Conservation (phyloP, 2,113 vertebrate genomes). For the Siniperca chuatsi region DNA sequence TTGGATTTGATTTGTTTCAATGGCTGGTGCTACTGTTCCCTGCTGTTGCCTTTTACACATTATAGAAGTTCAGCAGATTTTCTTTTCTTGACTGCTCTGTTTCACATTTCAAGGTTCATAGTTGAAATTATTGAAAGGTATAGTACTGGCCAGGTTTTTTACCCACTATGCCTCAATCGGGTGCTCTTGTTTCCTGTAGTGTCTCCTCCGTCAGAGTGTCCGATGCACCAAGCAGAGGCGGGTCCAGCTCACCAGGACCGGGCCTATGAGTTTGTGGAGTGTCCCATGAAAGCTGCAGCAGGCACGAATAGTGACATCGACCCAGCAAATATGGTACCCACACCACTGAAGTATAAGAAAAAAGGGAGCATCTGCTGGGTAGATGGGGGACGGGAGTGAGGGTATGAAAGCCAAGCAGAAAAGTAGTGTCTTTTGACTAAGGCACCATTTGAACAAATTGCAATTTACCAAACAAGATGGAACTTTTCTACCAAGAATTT, state of each 20-base stretch:
- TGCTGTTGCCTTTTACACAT: background rate
- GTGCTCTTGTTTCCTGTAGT: slow-evolving; percentile 34
- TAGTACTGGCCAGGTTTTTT: background rate
- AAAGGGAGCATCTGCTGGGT: too few relatives aligned
- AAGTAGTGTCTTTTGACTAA: background rate
- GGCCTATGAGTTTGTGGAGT: slow-evolving; percentile 89
- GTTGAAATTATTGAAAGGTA: background rate
- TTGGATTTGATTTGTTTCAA: background rate
- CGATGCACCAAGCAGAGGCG: slow-evolving; percentile 78
- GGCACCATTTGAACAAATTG: background rate
- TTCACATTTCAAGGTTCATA: background rate
- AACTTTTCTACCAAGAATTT: too few relatives aligned
- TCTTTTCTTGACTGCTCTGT: background rate
- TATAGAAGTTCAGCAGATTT: background rate
- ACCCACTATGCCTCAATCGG: background rate
- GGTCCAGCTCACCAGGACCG: slow-evolving; percentile 87
- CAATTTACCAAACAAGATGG: background rate
- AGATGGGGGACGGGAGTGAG: background rate
- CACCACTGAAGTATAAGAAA: background rate
- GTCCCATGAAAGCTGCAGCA: slow-evolving; percentile 86
- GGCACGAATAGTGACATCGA: slow-evolving; percentile 84
- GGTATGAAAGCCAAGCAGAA: background rate
- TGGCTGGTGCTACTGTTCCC: background rate
- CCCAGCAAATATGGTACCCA: slow-evolving; percentile 92
- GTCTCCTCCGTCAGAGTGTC: slow-evolving; percentile 82